Evolutionary conservation across 2,113 vertebrate species (phyloP).

Genomic region (Hypanus sabinus): DNA sequence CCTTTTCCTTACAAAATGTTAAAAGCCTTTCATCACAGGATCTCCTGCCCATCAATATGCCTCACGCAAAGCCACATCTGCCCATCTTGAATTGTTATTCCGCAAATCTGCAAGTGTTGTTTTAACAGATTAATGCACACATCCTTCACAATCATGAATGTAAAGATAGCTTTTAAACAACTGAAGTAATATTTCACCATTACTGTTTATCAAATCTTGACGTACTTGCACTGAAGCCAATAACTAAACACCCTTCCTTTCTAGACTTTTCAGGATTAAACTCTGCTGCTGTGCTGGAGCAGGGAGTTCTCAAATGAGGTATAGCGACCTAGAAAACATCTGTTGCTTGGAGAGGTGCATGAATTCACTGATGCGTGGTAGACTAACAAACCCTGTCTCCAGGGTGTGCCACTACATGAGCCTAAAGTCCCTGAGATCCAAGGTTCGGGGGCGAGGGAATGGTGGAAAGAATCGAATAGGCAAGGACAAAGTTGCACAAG

Average conservation of each 20-base stretch:
- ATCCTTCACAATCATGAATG: neutral
- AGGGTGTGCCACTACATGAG: too few species aligned
- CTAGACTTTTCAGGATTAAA: neutral
- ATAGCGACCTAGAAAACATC: neutral
- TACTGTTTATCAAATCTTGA: neutral
- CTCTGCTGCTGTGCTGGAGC: neutral
- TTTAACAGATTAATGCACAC: neutral
- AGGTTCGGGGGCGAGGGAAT: too few species aligned
- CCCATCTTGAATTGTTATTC: neutral
- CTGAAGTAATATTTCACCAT: neutral
- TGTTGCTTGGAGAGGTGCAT: too few species aligned
- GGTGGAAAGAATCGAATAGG: too few species aligned
- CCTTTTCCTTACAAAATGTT: neutral
- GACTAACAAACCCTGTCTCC: too few species aligned
- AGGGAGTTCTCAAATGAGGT: neutral
- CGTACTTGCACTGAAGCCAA: neutral
- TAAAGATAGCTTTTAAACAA: neutral
- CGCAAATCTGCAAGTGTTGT: neutral
- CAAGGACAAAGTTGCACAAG: too few species aligned
- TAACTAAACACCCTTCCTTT: neutral
- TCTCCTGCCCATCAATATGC: neutral
- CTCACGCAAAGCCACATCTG: neutral
- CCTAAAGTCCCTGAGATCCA: too few species aligned
- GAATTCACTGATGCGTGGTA: too few species aligned
- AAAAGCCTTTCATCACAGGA: neutral